Conservation (phyloP, 2,797 vertebrate species). For the Atherinosoma microstoma region DNA sequence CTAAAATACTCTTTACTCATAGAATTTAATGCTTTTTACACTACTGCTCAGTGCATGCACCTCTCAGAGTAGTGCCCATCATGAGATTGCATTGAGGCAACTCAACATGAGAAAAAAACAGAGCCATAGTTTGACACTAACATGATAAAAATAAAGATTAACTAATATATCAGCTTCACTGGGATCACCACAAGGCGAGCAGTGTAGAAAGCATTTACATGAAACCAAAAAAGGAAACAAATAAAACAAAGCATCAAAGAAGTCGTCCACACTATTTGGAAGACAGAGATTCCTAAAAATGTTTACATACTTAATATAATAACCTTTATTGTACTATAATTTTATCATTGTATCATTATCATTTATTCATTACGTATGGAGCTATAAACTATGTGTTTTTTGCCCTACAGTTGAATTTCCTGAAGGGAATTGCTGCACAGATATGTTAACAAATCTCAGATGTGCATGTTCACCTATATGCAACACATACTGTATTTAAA, state of each 20-base stretch:
- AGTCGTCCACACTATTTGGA: slow-evolving; percentile 83
- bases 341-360: slow-evolving; percentile 48
- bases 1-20: slow-evolving; percentile 85
- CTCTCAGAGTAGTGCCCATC: slow-evolving; percentile 50
- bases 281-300: slow-evolving; percentile 85
- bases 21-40: slow-evolving; percentile 81
- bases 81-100: slow-evolving; percentile 49
- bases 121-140: slow-evolving; percentile 58
- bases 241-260: slow-evolving; percentile 69
- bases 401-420: slow-evolving; percentile 58
- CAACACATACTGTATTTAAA: slow-evolving; percentile 52
- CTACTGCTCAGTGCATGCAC: slow-evolving; percentile 71
- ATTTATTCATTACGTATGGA: slow-evolving; percentile 68
- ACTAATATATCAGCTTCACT: slow-evolving; percentile 59
- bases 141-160: slow-evolving; percentile 59
- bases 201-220: slow-evolving; percentile 81
- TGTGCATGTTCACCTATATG: slow-evolving; percentile 46
- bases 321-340: slow-evolving; percentile 77
- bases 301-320: slow-evolving; percentile 78
- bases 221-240: slow-evolving; percentile 46
- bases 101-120: slow-evolving; percentile 53
- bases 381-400: slow-evolving; percentile 62
- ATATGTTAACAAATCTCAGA: slow-evolving; percentile 45
- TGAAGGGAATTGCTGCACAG: slow-evolving; percentile 56
- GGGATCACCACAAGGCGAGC: slow-evolving; percentile 65